Percentiles rank a stretch among this genome's conserved stretches.
These are phyloP conservation scores for Dolichallabes microphthalmus DNA, from an alignment of 2,113 vertebrate genomes.

Conservation along the genomic window DNA sequence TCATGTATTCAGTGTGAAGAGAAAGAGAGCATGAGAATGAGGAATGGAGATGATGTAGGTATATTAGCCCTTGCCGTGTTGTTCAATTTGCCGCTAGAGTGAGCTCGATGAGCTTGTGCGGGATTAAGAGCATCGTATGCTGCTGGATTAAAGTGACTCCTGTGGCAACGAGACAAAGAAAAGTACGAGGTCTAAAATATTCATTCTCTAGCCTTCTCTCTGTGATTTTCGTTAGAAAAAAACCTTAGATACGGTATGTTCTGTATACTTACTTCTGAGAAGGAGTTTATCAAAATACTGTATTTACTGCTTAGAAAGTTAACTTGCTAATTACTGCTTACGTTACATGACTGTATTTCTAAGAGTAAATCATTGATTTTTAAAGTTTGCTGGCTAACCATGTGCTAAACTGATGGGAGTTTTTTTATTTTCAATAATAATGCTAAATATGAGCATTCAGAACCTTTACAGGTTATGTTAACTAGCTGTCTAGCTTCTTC, in stretches of 20 bases:
- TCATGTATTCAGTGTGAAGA: conserved; percentile 1
- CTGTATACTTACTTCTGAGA: neutral
- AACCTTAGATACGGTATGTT: neutral
- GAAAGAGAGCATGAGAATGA: conserved; percentile 1
- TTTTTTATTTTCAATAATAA: neutral
- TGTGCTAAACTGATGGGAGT: neutral
- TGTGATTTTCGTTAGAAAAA: neutral
- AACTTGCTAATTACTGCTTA: neutral
- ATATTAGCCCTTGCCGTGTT: conserved; percentile 33
- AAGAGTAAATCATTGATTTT: neutral
- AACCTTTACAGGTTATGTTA: neutral
- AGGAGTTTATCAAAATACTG: neutral
- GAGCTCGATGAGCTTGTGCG: conserved; percentile 26
- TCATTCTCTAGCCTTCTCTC: neutral
- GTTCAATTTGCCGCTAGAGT: conserved; percentile 45
- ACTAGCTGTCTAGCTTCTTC: neutral
- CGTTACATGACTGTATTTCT: neutral
- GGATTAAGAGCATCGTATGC: conserved; percentile 35
- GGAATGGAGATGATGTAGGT: conserved; percentile 7
- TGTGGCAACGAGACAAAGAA: conserved; percentile 20
- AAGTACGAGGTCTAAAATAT: neutral
- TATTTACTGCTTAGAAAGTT: neutral
- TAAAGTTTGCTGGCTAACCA: neutral
- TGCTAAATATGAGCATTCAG: neutral
- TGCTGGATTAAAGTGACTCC: conserved; percentile 34